Conservation (phyloP, 2,113 vertebrate species). For the Clupea harengus region DNA sequence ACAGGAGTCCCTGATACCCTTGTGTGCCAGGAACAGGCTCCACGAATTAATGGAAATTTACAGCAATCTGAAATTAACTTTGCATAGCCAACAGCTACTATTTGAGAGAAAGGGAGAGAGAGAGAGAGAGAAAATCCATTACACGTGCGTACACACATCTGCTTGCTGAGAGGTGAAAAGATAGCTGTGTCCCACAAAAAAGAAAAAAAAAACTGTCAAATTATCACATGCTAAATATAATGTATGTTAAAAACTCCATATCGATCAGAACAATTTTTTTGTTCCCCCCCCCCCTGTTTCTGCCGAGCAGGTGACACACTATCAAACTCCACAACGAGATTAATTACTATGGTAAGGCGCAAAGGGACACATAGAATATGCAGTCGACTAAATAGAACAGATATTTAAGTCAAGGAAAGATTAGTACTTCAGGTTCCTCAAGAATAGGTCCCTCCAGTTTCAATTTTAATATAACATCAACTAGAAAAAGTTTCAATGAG, state of each 20-base stretch:
- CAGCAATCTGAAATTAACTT: constrained; percentile 91
- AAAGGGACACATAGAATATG: not conserved
- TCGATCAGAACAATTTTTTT: not conserved
- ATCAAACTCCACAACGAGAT: not conserved
- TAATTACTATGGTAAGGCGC: not conserved
- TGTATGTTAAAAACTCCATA: constrained; percentile 10
- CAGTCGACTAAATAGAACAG: constrained; percentile 4
- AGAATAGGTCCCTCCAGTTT: not conserved
- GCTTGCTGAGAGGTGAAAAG: constrained; percentile 10
- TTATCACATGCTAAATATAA: not conserved
- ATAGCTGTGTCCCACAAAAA: not conserved
- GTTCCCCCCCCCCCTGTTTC: not conserved
- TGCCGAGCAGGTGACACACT: not conserved
- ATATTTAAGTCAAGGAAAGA: not conserved
- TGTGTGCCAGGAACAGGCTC: constrained; percentile 51
- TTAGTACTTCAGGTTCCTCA: not conserved
- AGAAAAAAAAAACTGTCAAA: not conserved
- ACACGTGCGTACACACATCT: not conserved
- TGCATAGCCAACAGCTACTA: constrained; percentile 83
- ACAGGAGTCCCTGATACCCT: constrained; percentile 62
- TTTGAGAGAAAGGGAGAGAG: constrained; percentile 66
- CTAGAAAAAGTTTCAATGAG: not conserved
- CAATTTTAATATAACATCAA: constrained; percentile 8
- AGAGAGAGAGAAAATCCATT: constrained; percentile 34
- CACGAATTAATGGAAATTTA: constrained; percentile 85